A percentile compares a stretch with the other conserved stretches of the same genome.
phyloP scores from a whole-genome alignment of 2,113 vertebrate genomes.

The Plecotus auritus region DNA sequence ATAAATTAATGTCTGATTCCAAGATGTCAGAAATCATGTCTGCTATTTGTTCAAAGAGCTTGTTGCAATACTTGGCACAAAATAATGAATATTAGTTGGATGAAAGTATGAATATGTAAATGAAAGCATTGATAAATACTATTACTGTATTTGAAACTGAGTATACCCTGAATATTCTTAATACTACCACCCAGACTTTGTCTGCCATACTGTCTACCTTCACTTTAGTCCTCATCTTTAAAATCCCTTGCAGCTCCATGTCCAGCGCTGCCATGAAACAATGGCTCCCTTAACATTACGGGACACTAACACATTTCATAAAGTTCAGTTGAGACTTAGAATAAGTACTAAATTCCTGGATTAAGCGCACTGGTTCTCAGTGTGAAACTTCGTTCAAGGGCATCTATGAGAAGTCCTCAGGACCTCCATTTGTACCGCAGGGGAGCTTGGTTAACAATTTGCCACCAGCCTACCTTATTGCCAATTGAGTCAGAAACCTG shows the following conservation, averaged over 20 bases:
- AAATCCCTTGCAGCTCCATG: background rate
- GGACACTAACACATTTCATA: background rate
- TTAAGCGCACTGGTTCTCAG: background rate
- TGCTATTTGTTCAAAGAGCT: background rate
- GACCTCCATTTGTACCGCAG: background rate
- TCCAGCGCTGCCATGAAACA: background rate
- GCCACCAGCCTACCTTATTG: background rate
- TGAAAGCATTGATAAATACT: background rate
- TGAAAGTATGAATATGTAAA: background rate
- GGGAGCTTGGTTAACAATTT: accelerated
- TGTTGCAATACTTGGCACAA: background rate
- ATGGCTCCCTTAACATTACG: background rate
- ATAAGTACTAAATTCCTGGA: background rate
- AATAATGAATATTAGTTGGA: background rate
- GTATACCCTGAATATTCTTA: background rate
- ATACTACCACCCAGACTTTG: background rate
- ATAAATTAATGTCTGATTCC: background rate
- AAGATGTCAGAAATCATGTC: background rate
- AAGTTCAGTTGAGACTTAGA: background rate
- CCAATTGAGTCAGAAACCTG: background rate
- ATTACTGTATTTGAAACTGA: background rate
- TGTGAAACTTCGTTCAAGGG: background rate
- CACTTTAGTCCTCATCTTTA: background rate
- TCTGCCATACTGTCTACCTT: background rate
- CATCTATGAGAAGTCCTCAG: background rate